Conservation (phyloP, 2,888 invertebrate species). For the Cistogaster globosa region DNA sequence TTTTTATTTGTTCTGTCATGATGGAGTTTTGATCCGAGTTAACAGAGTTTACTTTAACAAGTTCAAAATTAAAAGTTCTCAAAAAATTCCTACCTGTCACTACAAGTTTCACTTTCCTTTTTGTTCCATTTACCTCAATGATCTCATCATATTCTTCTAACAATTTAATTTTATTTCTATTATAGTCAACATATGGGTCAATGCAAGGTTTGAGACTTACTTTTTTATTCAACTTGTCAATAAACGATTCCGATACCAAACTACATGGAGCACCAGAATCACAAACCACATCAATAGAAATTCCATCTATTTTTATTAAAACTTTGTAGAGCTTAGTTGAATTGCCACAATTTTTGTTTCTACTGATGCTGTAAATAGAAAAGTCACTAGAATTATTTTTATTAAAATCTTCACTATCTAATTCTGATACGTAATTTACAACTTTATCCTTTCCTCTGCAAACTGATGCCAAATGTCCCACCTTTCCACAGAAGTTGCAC, state of each 20-base stretch:
- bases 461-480: constrained; percentile 43
- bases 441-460: constrained; percentile 25
- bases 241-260: neutral
- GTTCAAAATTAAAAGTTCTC: constrained; percentile 50
- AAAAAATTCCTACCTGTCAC: constrained; percentile 38
- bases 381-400: constrained; percentile 23
- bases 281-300: constrained; percentile 38
- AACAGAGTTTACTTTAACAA: constrained; percentile 51
- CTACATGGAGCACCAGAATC: constrained; percentile 17
- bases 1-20: constrained; percentile 20
- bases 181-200: no score
- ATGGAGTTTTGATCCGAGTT: constrained; percentile 12
- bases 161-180: no score
- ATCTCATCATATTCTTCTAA: no score
- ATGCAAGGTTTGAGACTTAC: no score
- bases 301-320: constrained; percentile 43
- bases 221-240: no score
- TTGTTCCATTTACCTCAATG: no score
- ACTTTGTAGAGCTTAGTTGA: constrained; percentile 54
- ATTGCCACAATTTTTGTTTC: constrained; percentile 21
- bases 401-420: constrained; percentile 27
- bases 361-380: constrained; percentile 43
- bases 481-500: constrained; percentile 42
- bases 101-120: no score
- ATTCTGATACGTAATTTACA: constrained; percentile 16